Conservation (phyloP, 2,113 vertebrate species). For the Motacilla tschutschensis region DNA sequence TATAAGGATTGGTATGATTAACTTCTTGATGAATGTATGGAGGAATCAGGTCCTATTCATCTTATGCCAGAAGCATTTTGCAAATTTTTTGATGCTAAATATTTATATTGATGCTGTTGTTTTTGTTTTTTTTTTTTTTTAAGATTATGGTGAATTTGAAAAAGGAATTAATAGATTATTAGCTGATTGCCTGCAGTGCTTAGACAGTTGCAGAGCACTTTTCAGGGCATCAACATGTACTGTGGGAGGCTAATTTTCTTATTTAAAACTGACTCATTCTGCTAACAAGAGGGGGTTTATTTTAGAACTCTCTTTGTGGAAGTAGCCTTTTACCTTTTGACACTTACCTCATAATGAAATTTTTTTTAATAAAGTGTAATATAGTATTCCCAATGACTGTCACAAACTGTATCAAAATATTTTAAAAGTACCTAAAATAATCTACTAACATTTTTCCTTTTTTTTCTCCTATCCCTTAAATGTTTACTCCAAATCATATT, state of each 20-base stretch:
- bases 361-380: not conserved
- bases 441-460: fast-evolving
- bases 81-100: not conserved
- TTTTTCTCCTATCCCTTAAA: not conserved
- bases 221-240: not conserved
- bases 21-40: not conserved
- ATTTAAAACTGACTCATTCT: not conserved
- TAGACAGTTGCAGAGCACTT: not conserved
- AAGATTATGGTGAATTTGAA: not conserved
- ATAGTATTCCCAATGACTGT: not conserved
- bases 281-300: not conserved
- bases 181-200: not conserved
- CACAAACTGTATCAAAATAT: not conserved
- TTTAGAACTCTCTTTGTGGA: not conserved
- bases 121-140: too few relatives aligned
- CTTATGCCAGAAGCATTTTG: not conserved
- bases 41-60: not conserved
- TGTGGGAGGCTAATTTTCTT: not conserved
- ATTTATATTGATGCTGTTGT: not conserved
- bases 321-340: not conserved
- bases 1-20: not conserved
- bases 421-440: not conserved
- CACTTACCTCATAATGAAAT: not conserved
- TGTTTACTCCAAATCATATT: not conserved
- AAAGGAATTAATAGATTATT: not conserved